Evolutionary conservation across 2,113 vertebrate species (phyloP).

Genomic region (Passerina amoena): DNA sequence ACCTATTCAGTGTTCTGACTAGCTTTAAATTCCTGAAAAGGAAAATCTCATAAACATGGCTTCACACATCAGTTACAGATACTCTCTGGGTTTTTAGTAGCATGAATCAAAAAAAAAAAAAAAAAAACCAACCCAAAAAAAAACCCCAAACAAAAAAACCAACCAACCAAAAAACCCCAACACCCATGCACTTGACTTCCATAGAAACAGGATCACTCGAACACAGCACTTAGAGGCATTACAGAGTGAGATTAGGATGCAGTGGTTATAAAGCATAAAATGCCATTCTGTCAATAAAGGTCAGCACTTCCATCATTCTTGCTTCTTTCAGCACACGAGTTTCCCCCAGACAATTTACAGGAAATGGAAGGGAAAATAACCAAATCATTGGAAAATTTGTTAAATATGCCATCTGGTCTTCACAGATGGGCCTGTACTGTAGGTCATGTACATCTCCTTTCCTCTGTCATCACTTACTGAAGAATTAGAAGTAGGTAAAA

Average conservation of each 20-base stretch:
- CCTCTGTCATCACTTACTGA: neutral
- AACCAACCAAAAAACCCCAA: too few species aligned
- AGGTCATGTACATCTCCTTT: neutral
- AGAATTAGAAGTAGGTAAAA: slow-evolving; percentile 8
- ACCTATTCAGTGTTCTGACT: neutral
- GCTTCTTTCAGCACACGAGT: neutral
- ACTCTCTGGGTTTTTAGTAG: neutral
- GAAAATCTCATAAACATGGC: neutral
- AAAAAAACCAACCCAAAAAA: too few species aligned
- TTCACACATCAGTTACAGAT: neutral
- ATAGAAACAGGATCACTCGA: neutral
- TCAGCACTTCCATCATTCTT: slow-evolving; percentile 21
- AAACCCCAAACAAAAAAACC: neutral
- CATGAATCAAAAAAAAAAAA: neutral
- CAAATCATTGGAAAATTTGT: slow-evolving; percentile 19
- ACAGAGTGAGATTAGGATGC: neutral
- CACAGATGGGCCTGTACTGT: slow-evolving; percentile 9
- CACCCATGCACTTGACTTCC: neutral
- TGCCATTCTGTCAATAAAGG: slow-evolving; percentile 10
- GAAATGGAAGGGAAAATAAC: slow-evolving; percentile 48
- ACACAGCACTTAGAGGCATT: neutral
- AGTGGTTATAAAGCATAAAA: neutral
- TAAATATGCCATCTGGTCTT: slow-evolving; percentile 37
- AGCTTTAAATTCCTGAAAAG: neutral
- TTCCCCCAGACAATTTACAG: neutral